Evolutionary conservation across 2,888 invertebrate genomes (phyloP).

Genomic region (Clanis bilineata): DNA sequence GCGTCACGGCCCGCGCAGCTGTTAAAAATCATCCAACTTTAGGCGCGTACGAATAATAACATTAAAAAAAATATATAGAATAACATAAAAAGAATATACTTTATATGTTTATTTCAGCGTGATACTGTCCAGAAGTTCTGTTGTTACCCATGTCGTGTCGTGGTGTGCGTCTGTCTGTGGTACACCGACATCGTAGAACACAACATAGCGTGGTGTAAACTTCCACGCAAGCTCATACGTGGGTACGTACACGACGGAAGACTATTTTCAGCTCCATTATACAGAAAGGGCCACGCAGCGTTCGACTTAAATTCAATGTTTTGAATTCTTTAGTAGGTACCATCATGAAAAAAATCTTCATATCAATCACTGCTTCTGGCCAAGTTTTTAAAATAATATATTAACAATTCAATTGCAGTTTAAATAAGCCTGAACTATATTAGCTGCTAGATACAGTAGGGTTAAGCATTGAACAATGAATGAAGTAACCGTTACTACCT

Average conservation of each 20-base stretch:
- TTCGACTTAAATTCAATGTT: constrained; percentile 67
- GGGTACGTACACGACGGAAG: constrained; percentile 52
- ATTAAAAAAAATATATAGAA: too few relatives aligned
- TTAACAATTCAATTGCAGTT: too few relatives aligned
- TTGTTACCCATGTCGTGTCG: neutral
- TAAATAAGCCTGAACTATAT: too few relatives aligned
- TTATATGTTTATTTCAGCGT: too few relatives aligned
- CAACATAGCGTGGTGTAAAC: constrained; percentile 17
- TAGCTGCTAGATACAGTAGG: too few relatives aligned
- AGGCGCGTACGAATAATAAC: too few relatives aligned
- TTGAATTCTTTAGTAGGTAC: constrained; percentile 27
- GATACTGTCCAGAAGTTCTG: neutral
- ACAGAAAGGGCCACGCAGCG: constrained; percentile 70
- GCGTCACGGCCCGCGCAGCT: too few relatives aligned
- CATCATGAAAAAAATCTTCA: neutral
- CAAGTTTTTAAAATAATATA: too few relatives aligned
- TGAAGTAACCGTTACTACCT: neutral
- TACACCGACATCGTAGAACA: constrained; percentile 9
- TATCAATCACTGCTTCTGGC: neutral
- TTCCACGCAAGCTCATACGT: constrained; percentile 47
- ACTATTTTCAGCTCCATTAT: constrained; percentile 74
- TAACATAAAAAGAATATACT: too few relatives aligned
- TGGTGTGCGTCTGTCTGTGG: neutral
- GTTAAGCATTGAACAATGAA: constrained; percentile 13
- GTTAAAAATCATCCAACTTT: too few relatives aligned